Conservation (phyloP, 2,888 invertebrate species). For the Oscheius sp. region DNA sequence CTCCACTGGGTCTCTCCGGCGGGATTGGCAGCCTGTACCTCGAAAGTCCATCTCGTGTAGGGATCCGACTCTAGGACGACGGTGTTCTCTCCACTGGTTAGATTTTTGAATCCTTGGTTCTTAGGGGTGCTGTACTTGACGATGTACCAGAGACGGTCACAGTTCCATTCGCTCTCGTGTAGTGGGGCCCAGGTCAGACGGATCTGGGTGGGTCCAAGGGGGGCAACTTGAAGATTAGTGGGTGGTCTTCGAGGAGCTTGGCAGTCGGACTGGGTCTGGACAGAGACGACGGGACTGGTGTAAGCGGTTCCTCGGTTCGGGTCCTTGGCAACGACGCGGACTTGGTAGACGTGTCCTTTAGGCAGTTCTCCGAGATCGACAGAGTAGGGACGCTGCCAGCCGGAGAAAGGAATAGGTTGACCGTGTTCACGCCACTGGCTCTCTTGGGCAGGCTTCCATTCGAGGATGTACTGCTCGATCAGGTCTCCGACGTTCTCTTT, state of each 20-base stretch:
- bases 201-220: slow-evolving; percentile 72
- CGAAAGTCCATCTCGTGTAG: slow-evolving; percentile 71
- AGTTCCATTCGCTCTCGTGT: slow-evolving; percentile 72
- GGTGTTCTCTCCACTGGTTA: slow-evolving; percentile 66
- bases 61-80: slow-evolving; percentile 72
- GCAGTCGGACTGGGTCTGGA: slow-evolving; percentile 65
- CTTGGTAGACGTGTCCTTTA: slow-evolving; percentile 66
- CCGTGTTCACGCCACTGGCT: slow-evolving; percentile 66
- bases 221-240: slow-evolving; percentile 60
- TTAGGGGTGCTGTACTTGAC: slow-evolving; percentile 69
- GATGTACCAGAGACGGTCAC: slow-evolving; percentile 72
- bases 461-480: slow-evolving; percentile 68
- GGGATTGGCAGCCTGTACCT: slow-evolving; percentile 72
- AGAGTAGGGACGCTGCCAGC: slow-evolving; percentile 72
- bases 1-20: slow-evolving; percentile 71
- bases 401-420: slow-evolving; percentile 65
- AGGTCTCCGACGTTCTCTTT: slow-evolving; percentile 68
- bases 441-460: slow-evolving; percentile 66
- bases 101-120: slow-evolving; percentile 61
- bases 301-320: slow-evolving; percentile 67
- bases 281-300: slow-evolving; percentile 67
- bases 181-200: slow-evolving; percentile 72
- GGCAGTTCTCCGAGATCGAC: slow-evolving; percentile 69
- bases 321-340: slow-evolving; percentile 59
- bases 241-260: slow-evolving; percentile 67